These are phyloP conservation scores for Platysternon megacephalum DNA, from an alignment of 2,113 vertebrate species.

Conservation along the genomic window DNA sequence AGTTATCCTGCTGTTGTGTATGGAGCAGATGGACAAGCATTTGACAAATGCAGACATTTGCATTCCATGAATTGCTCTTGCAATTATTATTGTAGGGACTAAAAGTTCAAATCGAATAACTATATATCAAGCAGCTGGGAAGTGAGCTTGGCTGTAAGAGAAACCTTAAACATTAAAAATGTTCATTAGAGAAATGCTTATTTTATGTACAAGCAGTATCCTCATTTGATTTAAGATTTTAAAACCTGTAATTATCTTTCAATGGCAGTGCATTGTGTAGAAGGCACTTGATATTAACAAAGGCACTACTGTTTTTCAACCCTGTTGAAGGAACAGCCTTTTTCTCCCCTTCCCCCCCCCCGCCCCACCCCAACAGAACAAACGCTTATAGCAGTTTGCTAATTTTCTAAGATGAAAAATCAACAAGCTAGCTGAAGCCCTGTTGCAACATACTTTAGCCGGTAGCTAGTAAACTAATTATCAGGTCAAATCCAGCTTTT, in stretches of 20 bases:
- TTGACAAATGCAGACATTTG: conserved; percentile 26
- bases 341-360: background rate
- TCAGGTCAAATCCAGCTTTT: background rate
- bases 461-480: background rate
- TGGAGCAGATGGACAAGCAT: background rate
- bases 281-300: conserved; percentile 32
- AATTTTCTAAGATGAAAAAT: background rate
- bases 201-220: conserved; percentile 41
- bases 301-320: background rate
- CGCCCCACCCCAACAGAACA: background rate
- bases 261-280: conserved; percentile 23
- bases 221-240: conserved; percentile 41
- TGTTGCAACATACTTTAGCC: background rate
- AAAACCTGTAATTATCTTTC: conserved; percentile 55
- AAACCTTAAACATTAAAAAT: conserved; percentile 39
- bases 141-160: conserved; percentile 42
- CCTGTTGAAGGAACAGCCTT: background rate
- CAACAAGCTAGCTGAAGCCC: background rate
- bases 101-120: conserved; percentile 62
- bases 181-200: conserved; percentile 56
- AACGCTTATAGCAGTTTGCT: background rate
- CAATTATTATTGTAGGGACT: conserved; percentile 39
- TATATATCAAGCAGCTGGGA: conserved; percentile 41
- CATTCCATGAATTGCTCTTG: conserved; percentile 1
- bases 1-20: background rate